Base-by-base conservation (phyloP, 2,797 vertebrate genomes). In the Megalops cyprinoides region DNA sequence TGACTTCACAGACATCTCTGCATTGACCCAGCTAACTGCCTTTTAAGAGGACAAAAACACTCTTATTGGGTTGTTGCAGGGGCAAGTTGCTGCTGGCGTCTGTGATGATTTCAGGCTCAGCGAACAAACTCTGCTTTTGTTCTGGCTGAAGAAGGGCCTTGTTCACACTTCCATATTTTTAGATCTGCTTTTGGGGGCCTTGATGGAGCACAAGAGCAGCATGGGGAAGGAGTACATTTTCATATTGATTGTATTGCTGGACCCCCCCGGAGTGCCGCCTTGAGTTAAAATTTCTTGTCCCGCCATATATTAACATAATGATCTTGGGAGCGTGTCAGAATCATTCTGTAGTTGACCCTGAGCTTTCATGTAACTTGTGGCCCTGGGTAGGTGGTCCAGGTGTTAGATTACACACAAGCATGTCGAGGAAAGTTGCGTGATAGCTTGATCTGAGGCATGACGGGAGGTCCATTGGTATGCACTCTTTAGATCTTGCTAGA, bases 391-490 rank as follows among this genome's bases (percentile, higher is more conserved):
- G 80, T 87, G 88, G 84, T 84, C 79, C 20, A 28, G 46, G 83
- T 88, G 87, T 90, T 82, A 58, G 31, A 81, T 91, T 89, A 87
- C 84, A 77, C 62, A 67, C 77, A 77, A 56, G 49, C n/a, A 31
- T 86, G 82, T 75, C 25, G 12, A 74, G 83, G 67, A 65, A 83
- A 77, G 53, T 18, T 71, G 56, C 58, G 44, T 42, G 0, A 77
- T 56, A 71, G 34, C 77, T 31, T 78, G 56, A 67, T 49, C 77
- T 78, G 58, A 65, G 28, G n/a, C 46, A 25, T 9, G 3, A 46
- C 44, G 78, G 58, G 58, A 65, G 20, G 58, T 78, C 4, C 3
- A 9, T n/a, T 15, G 18, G 12, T 37, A 44, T 71, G 12, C 37
- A 44, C 0, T 34, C 28, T 0, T 83, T 86, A 84, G 86, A 79